Evolutionary conservation across 2,797 vertebrate genomes (phyloP).

Genomic region (Pseudocheirus occidentalis): DNA sequence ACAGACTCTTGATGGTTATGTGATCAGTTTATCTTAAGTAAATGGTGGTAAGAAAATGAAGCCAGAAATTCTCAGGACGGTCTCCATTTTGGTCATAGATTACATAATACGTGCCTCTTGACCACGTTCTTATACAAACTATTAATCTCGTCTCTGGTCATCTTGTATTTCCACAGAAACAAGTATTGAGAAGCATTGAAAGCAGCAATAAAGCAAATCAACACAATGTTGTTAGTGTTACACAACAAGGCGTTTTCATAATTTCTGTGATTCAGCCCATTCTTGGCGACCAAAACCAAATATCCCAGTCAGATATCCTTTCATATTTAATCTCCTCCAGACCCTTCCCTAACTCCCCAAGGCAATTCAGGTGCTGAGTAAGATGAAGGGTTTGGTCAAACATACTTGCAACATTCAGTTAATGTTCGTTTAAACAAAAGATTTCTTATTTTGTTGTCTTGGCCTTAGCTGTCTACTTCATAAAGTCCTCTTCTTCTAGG

Average conservation of each 20-base stretch:
- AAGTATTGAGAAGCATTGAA: background rate
- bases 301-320: background rate
- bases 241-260: background rate
- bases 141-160: background rate
- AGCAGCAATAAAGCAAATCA: background rate
- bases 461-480: background rate
- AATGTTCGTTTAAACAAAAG: background rate
- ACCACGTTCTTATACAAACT: background rate
- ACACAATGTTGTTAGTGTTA: background rate
- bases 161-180: background rate
- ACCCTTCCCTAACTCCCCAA: background rate
- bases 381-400: background rate
- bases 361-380: background rate
- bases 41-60: background rate
- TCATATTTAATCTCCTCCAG: background rate
- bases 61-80: background rate
- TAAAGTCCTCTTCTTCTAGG: background rate
- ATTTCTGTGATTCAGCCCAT: background rate
- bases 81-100: background rate
- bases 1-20: background rate
- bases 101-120: background rate
- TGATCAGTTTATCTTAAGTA: background rate
- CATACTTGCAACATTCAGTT: background rate
- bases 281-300: background rate
- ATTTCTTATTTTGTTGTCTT: background rate